Percentiles rank a stretch among this genome's conserved stretches.
Evolutionary conservation across 2,113 vertebrate genomes (phyloP).

Genomic region (Ammodramus savannarum): DNA sequence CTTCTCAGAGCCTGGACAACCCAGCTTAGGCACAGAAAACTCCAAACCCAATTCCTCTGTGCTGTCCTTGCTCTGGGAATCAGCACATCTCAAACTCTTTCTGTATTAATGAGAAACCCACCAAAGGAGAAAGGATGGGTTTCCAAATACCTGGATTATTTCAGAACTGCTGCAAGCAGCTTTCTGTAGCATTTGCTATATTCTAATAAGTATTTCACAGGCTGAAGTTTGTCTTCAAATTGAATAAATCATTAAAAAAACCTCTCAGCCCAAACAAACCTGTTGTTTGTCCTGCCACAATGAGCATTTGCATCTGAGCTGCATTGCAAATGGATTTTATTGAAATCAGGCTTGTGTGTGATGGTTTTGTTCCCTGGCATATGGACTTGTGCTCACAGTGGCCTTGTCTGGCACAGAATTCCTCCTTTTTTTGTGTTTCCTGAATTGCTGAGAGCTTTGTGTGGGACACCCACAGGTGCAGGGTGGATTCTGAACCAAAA

Average conservation of each 20-base stretch:
- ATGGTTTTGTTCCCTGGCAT: not conserved
- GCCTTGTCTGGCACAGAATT: not conserved
- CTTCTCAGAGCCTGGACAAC: not conserved
- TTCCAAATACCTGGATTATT: not conserved
- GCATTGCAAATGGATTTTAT: not conserved
- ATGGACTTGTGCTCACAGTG: not conserved
- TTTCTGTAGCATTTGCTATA: not conserved
- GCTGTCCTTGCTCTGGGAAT: not conserved
- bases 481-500: not conserved
- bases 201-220: not conserved
- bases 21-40: not conserved
- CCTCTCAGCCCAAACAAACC: not conserved
- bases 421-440: not conserved
- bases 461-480: not conserved
- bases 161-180: not conserved
- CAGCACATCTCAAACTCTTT: not conserved
- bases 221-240: not conserved
- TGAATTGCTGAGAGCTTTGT: not conserved
- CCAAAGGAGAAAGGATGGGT: not conserved
- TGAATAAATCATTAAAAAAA: not conserved
- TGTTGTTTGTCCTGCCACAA: slow-evolving; percentile 20
- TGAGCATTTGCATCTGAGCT: not conserved
- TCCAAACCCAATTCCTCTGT: not conserved
- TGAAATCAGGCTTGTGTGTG: not conserved
- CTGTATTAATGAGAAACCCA: not conserved